These are phyloP conservation scores for Dicycla oo DNA, from an alignment of 2,888 invertebrate species.

Conservation along the genomic window DNA sequence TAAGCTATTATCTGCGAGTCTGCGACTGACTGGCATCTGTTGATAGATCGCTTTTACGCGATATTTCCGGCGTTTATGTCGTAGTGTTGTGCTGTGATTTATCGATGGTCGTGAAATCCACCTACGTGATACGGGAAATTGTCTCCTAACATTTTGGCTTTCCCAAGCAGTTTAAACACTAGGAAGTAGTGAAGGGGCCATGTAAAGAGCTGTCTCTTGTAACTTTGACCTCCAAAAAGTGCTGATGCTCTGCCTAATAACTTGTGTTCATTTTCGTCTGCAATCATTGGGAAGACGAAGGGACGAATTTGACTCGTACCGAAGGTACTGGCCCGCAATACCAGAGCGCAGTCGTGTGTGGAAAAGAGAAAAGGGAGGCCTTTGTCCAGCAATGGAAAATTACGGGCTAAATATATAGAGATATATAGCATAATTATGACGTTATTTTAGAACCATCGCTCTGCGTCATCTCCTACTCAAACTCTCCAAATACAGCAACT, in stretches of 20 bases:
- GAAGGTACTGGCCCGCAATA: not conserved
- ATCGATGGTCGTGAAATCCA: constrained; percentile 42
- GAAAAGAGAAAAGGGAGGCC: not conserved
- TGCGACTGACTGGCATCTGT: constrained; percentile 31
- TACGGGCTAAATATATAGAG: not conserved
- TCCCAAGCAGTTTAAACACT: not conserved
- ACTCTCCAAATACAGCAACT: not conserved
- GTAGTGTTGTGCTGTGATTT: constrained; percentile 56
- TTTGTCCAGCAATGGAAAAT: too few species aligned
- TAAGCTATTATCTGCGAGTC: constrained; percentile 9
- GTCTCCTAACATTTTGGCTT: not conserved
- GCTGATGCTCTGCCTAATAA: not conserved
- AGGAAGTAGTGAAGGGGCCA: not conserved
- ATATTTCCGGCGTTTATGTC: constrained; percentile 65
- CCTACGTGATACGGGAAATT: not conserved
- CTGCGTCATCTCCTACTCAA: not conserved
- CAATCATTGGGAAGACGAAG: not conserved
- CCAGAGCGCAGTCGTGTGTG: not conserved
- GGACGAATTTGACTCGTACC: not conserved
- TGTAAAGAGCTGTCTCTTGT: not conserved
- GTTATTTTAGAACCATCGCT: not conserved
- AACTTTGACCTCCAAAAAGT: not conserved
- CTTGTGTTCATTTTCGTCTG: not conserved
- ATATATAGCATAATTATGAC: not conserved
- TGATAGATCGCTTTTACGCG: constrained; percentile 60